These are phyloP conservation scores for Semibalanus balanoides DNA, from an alignment of 1,140 invertebrate species.

Conservation along the genomic window DNA sequence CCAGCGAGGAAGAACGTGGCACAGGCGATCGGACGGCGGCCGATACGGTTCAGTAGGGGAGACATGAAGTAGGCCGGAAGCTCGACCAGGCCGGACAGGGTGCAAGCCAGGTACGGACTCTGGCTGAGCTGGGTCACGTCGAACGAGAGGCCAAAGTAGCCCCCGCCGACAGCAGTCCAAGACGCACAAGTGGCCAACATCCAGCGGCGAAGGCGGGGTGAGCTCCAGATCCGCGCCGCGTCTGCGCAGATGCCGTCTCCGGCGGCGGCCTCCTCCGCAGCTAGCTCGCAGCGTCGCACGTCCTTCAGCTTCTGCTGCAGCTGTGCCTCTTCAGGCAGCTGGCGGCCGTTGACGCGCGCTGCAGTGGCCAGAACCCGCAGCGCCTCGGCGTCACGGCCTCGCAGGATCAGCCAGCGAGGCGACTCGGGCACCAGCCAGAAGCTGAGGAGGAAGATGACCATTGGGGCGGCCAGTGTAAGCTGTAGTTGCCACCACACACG, in stretches of 20 bases:
- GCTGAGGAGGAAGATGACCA: constrained; percentile 52
- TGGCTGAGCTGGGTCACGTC: constrained; percentile 47
- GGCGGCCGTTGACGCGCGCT: too few relatives aligned
- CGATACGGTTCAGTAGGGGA: not conserved
- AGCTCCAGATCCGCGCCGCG: too few relatives aligned
- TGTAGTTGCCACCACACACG: constrained; percentile 34
- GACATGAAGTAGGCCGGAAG: constrained; percentile 12
- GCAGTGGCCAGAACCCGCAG: too few relatives aligned
- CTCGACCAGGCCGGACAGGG: constrained; percentile 14
- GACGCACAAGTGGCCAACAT: too few relatives aligned
- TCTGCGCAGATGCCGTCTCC: too few relatives aligned
- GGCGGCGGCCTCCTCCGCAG: too few relatives aligned
- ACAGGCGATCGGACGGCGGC: not conserved
- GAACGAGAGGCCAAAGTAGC: constrained; percentile 69
- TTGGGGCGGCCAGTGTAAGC: constrained; percentile 55
- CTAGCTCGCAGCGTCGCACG: too few relatives aligned
- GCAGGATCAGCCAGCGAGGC: constrained; percentile 32
- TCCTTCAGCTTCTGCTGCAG: too few relatives aligned
- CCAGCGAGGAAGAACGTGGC: constrained; percentile 33
- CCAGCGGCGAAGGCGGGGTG: too few relatives aligned
- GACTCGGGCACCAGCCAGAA: constrained; percentile 43
- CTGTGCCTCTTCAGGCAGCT: too few relatives aligned
- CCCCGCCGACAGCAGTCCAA: constrained; percentile 21
- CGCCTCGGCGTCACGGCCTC: constrained; percentile 15
- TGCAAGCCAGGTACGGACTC: not conserved